Evolutionary conservation across 2,113 vertebrate species (phyloP), one percentile per base, ranked within the genome.

Genomic region (Gymnarchus niloticus): DNA sequence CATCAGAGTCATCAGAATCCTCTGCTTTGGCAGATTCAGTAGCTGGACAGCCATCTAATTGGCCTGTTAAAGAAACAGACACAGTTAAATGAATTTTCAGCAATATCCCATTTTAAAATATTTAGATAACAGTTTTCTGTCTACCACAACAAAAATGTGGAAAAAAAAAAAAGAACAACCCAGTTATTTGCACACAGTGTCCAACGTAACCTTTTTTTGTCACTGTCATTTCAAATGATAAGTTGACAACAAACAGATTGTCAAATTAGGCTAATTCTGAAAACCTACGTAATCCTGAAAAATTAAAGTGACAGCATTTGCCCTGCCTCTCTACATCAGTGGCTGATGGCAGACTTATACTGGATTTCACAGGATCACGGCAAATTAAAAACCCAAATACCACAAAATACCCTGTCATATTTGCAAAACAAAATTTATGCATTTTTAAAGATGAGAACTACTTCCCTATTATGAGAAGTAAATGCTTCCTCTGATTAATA

Each of bases 1-100:
- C 96, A 41, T 98, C 97, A 0, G 97, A 99, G 87, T 98, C 96
- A 0, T 98, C 96, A 0, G 96, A 98, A 85, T 91, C 92, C 44
- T 77, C 49, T 5, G 93, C 93, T 0, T 93, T 90, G 0, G 85
- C 51, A 3, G 84, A 56, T 0, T 52, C 76, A 0, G 87, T 5
- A 19, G 89, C 84, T 52, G 87, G 83, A 0, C 23, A 10, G 56
- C 87, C 87, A 19, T 85, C 81, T 25, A 88, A 51, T 19, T 61
- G 88, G 14, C 78, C 94, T 95, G 91, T 9, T 92, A 91, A 12
- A 83, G 6, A 41, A 33, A 48, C 8, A 49, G 10, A 37, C 46
- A 3, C 3, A 8, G n/a, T 80, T 49, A 48, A 25, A 80, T 46
- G 1, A n/a, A 10, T 12, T n/a, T 49, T 25, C 3, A 80, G n/a